Base-by-base conservation (phyloP, 2,113 vertebrate genomes). In the Barbus barbus region DNA sequence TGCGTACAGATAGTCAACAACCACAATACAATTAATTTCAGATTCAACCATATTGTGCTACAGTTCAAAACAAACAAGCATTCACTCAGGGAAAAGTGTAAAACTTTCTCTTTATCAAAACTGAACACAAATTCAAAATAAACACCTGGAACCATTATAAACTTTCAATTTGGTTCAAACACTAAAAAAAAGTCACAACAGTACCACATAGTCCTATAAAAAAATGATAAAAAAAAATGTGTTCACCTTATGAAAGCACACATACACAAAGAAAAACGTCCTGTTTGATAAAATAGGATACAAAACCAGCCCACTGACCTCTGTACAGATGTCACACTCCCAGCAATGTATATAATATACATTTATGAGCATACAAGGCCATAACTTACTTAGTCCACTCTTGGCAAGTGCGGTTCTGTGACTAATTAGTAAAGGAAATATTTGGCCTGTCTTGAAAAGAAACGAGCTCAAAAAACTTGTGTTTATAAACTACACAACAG, bases 61-160 rank as follows among this genome's bases (percentile, higher is more conserved):
- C 20, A 41, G 11, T 41, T n/a, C 38, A 24, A 72, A 75, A 75
- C n/a, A 73, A 73, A 26, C 44, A 6, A 14, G 38, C 44, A 31
- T 28, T 51, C 26, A 78, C 12, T 14, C 75, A 51, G 24, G 44
- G 44, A 72, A 9, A 14, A 22, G 48, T 72, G 60, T n/a, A n/a
- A 91, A 87, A 87, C 72, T 74, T 69, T 84, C 56, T 92, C 51
- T 87, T 84, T 86, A 78, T 89, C 22, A 48, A 85, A 87, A 87
- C 33, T 69, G 61, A 67, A 85, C 87, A 63, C 85, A 83, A 71
- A 13, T 36, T 58, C 69, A 79, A 71, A 82, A 74, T n/a, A 69
- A 77, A 83, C 72, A 87, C 60, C 79, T 71, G 81, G 24, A 85
- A 87, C 75, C 65, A 86, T 7, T 61, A 71, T 79, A 85, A 78